These are phyloP conservation scores for Pollenia griseotomentosa DNA, from an alignment of 2,888 invertebrate genomes.

Conservation along the genomic window DNA sequence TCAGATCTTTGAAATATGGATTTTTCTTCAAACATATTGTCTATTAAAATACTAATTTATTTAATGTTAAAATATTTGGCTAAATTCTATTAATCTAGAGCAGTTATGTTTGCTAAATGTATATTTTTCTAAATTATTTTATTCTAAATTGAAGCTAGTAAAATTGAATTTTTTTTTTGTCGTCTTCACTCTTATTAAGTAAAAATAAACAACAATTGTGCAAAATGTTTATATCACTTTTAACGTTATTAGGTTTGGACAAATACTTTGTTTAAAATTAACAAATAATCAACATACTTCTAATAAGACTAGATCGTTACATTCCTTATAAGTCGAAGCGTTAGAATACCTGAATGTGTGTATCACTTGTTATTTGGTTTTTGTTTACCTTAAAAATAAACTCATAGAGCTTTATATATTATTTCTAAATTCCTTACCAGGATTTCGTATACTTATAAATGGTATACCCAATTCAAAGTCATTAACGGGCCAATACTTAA, in stretches of 20 bases:
- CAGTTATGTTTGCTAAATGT: not conserved
- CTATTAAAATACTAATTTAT: not conserved
- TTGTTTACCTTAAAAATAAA: not conserved
- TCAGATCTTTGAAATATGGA: no score
- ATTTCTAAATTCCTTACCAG: conserved; percentile 84
- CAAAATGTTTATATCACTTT: conserved; percentile 56
- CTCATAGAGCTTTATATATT: conserved; percentile 71
- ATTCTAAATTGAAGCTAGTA: not conserved
- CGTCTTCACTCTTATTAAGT: not conserved
- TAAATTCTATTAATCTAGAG: not conserved
- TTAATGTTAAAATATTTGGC: not conserved
- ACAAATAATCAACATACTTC: conserved; percentile 40
- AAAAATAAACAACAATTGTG: conserved; percentile 45
- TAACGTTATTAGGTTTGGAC: conserved; percentile 19
- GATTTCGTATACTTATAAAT: conserved; percentile 88
- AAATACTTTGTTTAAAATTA: conserved; percentile 30
- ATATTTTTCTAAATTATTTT: conserved; percentile 32
- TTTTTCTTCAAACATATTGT: not conserved
- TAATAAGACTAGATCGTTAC: conserved; percentile 6
- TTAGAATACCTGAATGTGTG: conserved; percentile 63
- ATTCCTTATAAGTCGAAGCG: conserved; percentile 32
- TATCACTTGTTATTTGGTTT: conserved; percentile 54
- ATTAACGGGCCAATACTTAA: conserved; percentile 91
- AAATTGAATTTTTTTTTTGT: conserved; percentile 4
- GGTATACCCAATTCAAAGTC: conserved; percentile 92